Percentiles rank a stretch among this genome's conserved stretches.
Evolutionary conservation across 2,797 vertebrate species (phyloP).

Genomic region (Hypotaenidia philippensis): DNA sequence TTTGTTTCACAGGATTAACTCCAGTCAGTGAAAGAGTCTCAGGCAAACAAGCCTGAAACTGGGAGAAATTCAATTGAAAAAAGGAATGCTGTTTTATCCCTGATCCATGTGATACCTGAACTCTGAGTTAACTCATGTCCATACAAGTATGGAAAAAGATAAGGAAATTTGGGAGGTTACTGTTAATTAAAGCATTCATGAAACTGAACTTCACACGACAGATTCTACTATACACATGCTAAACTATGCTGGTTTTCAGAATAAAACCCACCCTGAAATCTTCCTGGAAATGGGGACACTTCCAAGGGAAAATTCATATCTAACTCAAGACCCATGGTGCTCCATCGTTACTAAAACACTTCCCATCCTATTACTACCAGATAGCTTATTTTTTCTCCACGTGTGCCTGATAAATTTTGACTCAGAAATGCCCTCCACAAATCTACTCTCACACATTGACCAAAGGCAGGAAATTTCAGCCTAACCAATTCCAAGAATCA

Average conservation of each 20-base stretch:
- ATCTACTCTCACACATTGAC: not conserved
- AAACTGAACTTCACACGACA: not conserved
- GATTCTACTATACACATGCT: not conserved
- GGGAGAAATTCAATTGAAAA: not conserved
- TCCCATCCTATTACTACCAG: not conserved
- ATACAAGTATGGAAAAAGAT: not conserved
- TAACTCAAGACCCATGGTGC: not conserved
- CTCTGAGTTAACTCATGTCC: not conserved
- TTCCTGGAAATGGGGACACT: not conserved
- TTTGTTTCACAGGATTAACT: not conserved
- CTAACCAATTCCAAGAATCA: not conserved
- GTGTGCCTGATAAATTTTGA: not conserved
- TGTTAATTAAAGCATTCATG: not conserved
- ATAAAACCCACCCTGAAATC: not conserved
- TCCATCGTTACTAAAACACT: not conserved
- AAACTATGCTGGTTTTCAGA: not conserved
- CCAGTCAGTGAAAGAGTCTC: not conserved
- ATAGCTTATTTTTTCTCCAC: not conserved
- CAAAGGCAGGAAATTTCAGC: not conserved
- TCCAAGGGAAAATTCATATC: not conserved
- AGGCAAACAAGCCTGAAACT: not conserved
- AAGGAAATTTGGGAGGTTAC: not conserved
- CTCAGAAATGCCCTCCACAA: not conserved
- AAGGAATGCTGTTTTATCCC: not conserved
- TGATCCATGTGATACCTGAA: not conserved